phyloP scores from a whole-genome alignment of 2,797 vertebrate genomes.

The Calcarius lapponicus region DNA sequence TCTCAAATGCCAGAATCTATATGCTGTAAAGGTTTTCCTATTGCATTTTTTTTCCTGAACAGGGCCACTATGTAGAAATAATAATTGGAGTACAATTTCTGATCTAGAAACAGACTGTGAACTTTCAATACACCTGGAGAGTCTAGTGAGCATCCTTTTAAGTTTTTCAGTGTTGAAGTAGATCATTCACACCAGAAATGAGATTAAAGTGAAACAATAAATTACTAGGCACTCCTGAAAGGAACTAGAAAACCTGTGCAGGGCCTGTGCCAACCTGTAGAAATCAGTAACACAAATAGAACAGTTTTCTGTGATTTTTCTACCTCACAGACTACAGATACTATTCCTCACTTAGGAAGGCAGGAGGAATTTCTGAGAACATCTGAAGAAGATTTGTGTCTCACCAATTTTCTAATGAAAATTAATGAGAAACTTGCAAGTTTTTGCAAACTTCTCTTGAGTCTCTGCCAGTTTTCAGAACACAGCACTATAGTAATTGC shows the following conservation, averaged over 20 bases:
- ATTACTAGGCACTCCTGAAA: background rate
- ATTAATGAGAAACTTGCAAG: slow-evolving; percentile 47
- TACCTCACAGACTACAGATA: slow-evolving; percentile 14
- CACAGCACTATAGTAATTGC: slow-evolving; percentile 48
- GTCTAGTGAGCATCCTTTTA: background rate
- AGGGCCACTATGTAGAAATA: background rate
- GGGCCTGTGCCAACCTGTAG: background rate
- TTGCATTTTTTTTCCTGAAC: background rate
- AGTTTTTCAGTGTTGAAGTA: background rate
- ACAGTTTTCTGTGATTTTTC: slow-evolving; percentile 42
- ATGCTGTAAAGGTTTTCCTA: background rate
- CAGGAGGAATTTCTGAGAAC: background rate
- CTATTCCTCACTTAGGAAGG: slow-evolving; percentile 25
- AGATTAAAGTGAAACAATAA: background rate
- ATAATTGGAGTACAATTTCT: background rate
- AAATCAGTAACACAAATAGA: slow-evolving; percentile 7
- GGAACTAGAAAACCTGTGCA: background rate
- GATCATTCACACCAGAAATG: background rate
- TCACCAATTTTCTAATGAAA: slow-evolving; percentile 61
- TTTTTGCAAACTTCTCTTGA: slow-evolving; percentile 53
- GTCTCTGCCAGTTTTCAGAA: slow-evolving; percentile 35
- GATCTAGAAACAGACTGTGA: background rate
- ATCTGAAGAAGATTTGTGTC: slow-evolving; percentile 43
- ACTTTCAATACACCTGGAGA: background rate
- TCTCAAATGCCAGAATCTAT: background rate